Evolutionary conservation across 2,797 vertebrate species (phyloP).

Genomic region (Pangasius krempfi): DNA sequence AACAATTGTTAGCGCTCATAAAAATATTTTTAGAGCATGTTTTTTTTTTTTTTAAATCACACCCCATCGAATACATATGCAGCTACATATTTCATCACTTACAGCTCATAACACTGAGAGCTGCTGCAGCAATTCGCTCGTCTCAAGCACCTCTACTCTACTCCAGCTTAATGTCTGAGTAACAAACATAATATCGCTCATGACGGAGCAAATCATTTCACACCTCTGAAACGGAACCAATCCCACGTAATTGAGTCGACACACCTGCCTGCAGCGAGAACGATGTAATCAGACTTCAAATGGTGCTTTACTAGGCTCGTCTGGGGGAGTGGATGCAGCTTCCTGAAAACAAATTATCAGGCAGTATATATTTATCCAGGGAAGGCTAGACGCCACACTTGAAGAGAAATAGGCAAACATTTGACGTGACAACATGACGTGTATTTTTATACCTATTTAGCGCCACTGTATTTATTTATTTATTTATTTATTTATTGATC

Average conservation of each 20-base stretch:
- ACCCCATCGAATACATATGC: neutral
- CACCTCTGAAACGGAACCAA: constrained; percentile 68
- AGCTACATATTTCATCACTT: too few species aligned
- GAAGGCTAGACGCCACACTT: too few species aligned
- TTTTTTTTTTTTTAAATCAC: neutral
- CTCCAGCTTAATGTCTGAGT: neutral
- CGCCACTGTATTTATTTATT: neutral
- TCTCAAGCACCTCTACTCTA: neutral
- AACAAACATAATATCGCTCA: constrained; percentile 1
- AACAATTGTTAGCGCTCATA: neutral
- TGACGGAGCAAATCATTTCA: constrained; percentile 63
- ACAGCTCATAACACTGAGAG: neutral
- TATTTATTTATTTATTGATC: too few species aligned
- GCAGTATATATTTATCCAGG: neutral
- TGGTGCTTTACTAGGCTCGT: neutral
- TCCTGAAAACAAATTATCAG: neutral
- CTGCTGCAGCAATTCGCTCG: neutral
- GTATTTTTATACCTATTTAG: neutral
- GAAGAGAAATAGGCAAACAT: neutral
- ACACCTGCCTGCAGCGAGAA: constrained; percentile 51
- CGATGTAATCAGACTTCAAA: constrained; percentile 9
- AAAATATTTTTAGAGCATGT: neutral
- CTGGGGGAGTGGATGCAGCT: neutral
- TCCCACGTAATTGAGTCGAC: constrained; percentile 68
- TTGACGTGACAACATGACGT: too few species aligned